A percentile compares a stretch with the other conserved stretches of the same genome.
phyloP scores from a whole-genome alignment of 2,888 invertebrate species.

The Sepiola atlantica region DNA sequence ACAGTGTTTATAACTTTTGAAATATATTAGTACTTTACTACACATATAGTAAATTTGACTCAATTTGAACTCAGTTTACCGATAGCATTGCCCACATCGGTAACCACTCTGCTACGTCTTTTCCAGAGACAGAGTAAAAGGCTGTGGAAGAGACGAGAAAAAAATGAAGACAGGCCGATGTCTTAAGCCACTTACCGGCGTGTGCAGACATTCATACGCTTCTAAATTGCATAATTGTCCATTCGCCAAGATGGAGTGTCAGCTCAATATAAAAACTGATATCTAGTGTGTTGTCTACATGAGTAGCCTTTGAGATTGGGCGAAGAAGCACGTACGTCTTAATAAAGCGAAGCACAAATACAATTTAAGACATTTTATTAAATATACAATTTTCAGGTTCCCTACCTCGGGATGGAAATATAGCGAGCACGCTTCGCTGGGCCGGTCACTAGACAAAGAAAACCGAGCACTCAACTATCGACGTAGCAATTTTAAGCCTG shows the following conservation, averaged over 20 bases:
- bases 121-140: too few relatives aligned
- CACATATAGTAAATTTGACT: too few relatives aligned
- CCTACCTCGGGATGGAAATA: background rate
- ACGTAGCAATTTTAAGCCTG: background rate
- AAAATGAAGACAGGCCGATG: background rate
- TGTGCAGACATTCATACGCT: background rate
- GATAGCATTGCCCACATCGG: too few relatives aligned
- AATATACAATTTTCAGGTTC: conserved; percentile 9
- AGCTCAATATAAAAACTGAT: background rate
- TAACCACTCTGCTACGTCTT: too few relatives aligned
- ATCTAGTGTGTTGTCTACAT: background rate
- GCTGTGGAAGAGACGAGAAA: too few relatives aligned
- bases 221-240: background rate
- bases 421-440: background rate
- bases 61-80: too few relatives aligned
- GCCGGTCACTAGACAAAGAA: background rate
- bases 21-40: too few relatives aligned
- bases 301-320: background rate
- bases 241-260: background rate
- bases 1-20: too few relatives aligned
- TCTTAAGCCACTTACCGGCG: background rate
- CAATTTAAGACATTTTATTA: background rate
- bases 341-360: background rate
- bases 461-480: background rate
- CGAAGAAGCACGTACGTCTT: background rate